phyloP scores from a whole-genome alignment of 2,888 invertebrate genomes.

The Hypselothyrea guttata region DNA sequence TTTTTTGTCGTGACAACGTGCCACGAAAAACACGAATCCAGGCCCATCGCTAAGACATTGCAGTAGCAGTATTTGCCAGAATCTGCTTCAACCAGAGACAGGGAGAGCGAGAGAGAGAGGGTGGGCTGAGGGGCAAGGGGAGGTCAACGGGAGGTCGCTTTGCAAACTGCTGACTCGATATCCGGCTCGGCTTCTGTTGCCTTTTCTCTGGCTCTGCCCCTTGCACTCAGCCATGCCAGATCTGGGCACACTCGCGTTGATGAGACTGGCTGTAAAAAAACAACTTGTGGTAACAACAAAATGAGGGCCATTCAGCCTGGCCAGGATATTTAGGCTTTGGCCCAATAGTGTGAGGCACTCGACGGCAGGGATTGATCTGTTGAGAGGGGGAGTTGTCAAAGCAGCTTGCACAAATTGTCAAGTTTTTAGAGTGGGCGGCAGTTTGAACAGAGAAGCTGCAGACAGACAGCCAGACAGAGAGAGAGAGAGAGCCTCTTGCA shows the following conservation, averaged over 20 bases:
- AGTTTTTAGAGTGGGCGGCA: conserved; percentile 29
- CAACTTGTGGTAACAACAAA: conserved; percentile 24
- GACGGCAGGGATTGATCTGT: background rate
- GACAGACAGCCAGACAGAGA: conserved; percentile 4
- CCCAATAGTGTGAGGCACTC: conserved; percentile 24
- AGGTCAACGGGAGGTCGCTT: background rate
- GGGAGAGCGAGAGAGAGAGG: too few species aligned
- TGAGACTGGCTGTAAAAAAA: conserved; percentile 35
- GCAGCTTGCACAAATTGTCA: conserved; percentile 51
- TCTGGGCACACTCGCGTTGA: conserved; percentile 18
- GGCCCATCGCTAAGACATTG: too few species aligned
- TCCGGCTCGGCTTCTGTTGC: conserved; percentile 38
- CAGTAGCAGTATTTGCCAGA: too few species aligned
- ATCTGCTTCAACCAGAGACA: too few species aligned
- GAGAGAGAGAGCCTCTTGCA: conserved; percentile 27
- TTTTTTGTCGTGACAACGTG: too few species aligned
- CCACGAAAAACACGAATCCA: too few species aligned
- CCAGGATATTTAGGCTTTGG: conserved; percentile 56
- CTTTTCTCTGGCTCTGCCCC: background rate
- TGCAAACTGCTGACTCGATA: conserved; percentile 57
- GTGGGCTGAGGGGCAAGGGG: too few species aligned
- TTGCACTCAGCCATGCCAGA: too few species aligned
- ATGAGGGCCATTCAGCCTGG: conserved; percentile 39
- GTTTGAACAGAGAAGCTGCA: background rate
- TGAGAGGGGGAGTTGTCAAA: conserved; percentile 22